Base-by-base conservation (phyloP, 2,113 vertebrate species). In the Lota lota region DNA sequence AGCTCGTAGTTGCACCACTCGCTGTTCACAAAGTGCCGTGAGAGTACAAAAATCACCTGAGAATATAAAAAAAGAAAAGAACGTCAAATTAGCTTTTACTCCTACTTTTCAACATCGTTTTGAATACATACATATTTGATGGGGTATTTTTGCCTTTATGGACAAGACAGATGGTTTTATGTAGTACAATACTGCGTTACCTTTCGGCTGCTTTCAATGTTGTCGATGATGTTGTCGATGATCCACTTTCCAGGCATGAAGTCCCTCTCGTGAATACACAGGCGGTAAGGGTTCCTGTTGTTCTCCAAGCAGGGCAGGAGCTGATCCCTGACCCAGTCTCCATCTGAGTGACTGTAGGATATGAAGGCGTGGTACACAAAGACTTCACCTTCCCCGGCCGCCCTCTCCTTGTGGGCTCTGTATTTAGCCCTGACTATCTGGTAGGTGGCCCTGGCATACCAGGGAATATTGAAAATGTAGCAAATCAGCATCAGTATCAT, bases 1-100 rank as follows among this genome's bases (percentile, higher is more conserved):
- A 95, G 90, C 81, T 95, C 94, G 0, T 95, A 95, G 85, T 95
- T 95, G 82, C 94, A 95, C 94, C 94, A 95, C 56, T 95, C 93
- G 2, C 94, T 95, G 87, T 95, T 92, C 0, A 95, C 89, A 2
- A 95, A 95, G 78, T 91, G 82, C 10, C 64, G 88, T 0, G 94
- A 95, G 33, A 95, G 87, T 53, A 95, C 70, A 17, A 95, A 94
- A 62, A 95, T 93, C 3, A 94, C 82, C 92, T 93, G 53, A 47
- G 60, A 60, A 76, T 56, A 18, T 61, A 70, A 33, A 72, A 47
- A 68, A 22, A 12, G 1, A 14, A 47, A 47, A 47, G 10, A 47
- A 2, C 10, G 40, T 47, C 40, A 1, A 47, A 47, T 47, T 12
- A 47, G 40, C 40, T 12, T 47, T 14, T 11, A 47, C 10, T 10